Base-by-base conservation (phyloP, 2,888 invertebrate species). In the Pheosia tremula region DNA sequence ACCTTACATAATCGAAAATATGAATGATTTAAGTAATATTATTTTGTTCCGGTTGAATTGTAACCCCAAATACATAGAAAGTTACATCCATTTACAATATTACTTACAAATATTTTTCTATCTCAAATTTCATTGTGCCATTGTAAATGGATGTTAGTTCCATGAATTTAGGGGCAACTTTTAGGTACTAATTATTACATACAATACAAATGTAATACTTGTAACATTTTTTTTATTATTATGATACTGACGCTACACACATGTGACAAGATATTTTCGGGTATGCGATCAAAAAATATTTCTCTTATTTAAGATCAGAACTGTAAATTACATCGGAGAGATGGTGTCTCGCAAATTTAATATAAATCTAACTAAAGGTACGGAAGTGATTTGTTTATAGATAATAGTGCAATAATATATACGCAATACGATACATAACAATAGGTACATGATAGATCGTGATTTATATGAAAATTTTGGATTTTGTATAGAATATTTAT, bases 161-260 rank as follows among this genome's bases (percentile, higher is more conserved):
- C 24, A 24, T 24, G 24, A 24, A 24, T 24, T 24, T 24, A 24
- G 24, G 24, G 24, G 24, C 24, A 24, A 24, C 24, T 24, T 24
- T 24, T 24, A 24, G 24, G 24, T 24, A 24, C 24, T 24, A 24
- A 24, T 24, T 24, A 24, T 24, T 24, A 24, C 24, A 24, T 69
- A 70, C 72, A 71, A 71, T 74, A 77, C 68, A 78, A 71, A 67
- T 43, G 62, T 71, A 74, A 69, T 69, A 77, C 59, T 60, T 66
- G 71, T 70, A 77, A 80, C 75, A 73, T 72, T 77, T 77, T 77
- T 74, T 63, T 72, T 74, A 72, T 75, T 74, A 68, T 59, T 66
- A 69, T 64, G 38, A 55, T 43, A 64, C 66, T 60, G 66, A 64
- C 63, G 58, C 62, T 67, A 63, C 66, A 72, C 74, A 76, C 68